Conservation (phyloP, 2,113 vertebrate genomes). For the Willisornis vidua region DNA sequence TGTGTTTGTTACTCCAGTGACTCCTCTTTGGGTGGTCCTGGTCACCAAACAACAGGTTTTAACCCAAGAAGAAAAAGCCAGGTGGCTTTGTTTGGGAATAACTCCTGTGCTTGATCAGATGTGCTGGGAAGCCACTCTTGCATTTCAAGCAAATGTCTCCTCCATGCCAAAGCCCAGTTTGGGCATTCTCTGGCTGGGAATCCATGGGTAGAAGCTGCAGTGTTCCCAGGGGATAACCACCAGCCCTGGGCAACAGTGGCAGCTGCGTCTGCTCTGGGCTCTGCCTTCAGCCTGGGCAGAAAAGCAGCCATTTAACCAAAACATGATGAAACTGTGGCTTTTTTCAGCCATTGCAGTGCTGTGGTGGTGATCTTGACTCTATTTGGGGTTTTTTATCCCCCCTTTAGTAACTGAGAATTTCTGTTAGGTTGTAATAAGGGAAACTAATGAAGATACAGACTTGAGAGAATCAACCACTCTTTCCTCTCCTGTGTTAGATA, state of each 20-base stretch:
- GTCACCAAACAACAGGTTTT: background rate
- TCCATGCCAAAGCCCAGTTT: background rate
- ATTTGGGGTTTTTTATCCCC: rapidly evolving
- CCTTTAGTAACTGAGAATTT: background rate
- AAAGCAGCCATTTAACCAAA: background rate
- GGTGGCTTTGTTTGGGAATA: background rate
- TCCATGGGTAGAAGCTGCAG: background rate
- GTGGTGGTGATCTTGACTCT: background rate
- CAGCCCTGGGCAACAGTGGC: background rate
- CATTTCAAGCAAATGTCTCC: rapidly evolving
- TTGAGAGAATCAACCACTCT: background rate
- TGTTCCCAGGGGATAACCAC: background rate
- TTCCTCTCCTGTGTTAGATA: background rate
- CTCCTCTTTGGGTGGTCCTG: rapidly evolving
- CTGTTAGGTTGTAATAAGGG: background rate
- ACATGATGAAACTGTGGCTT: rapidly evolving
- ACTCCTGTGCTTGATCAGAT: background rate
- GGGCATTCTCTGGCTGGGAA: background rate
- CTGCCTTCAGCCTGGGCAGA: background rate
- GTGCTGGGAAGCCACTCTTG: background rate
- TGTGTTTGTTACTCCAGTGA: rapidly evolving
- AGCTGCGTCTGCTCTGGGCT: background rate
- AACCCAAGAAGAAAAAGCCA: background rate
- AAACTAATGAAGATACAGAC: background rate
- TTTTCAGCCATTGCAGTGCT: background rate